Evolutionary conservation across 92 coral and sea anemone genomes (phyloP).

Genomic region (Muricea muricata): DNA sequence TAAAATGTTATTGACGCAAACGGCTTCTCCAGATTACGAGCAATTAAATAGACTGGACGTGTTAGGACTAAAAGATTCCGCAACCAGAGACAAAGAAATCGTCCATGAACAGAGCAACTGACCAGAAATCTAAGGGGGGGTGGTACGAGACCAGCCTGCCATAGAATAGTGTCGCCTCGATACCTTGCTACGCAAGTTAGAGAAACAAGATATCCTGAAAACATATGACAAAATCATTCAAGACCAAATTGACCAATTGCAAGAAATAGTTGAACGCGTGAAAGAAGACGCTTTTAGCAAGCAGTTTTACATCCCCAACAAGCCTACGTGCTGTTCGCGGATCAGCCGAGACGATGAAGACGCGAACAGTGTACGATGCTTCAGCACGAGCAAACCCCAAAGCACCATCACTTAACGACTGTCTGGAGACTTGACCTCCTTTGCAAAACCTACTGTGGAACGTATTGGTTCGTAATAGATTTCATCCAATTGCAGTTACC

Average conservation of each 20-base stretch:
- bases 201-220: no score
- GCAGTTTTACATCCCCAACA: not conserved
- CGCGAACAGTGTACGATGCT: constrained; percentile 64
- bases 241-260: no score
- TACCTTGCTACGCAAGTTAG: not conserved
- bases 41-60: constrained; percentile 25
- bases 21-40: not conserved
- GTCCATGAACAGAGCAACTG: constrained; percentile 12
- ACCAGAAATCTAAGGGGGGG: not conserved
- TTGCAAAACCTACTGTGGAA: constrained; percentile 61
- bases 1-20: not conserved
- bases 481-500: constrained; percentile 28
- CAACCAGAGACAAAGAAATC: no score
- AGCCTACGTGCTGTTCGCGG: not conserved
- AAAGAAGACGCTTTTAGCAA: not conserved
- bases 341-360: constrained; percentile 57
- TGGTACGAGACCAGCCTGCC: constrained; percentile 9
- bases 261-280: not conserved
- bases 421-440: constrained; percentile 61
- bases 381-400: constrained; percentile 41
- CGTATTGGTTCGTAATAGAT: constrained; percentile 39
- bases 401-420: constrained; percentile 48
- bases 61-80: no score
- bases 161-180: not conserved
- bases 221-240: no score